Evolutionary conservation across 2,113 vertebrate genomes (phyloP).

Genomic region (Rhynchopsitta pachyrhyncha): DNA sequence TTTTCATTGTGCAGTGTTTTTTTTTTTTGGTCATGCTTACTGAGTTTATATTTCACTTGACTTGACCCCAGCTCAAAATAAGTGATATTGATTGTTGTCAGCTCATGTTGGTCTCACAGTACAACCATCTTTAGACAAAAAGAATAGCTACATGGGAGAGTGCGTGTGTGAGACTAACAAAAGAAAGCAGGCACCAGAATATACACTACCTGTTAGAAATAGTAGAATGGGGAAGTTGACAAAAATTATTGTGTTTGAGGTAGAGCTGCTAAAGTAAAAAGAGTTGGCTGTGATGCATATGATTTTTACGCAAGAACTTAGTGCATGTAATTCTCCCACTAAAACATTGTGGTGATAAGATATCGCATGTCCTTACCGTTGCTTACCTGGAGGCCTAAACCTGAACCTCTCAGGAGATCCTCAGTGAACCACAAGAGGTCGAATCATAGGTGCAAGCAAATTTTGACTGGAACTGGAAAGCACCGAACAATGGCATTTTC

Average conservation of each 20-base stretch:
- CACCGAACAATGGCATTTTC: not conserved
- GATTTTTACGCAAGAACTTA: not conserved
- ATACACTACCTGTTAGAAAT: not conserved
- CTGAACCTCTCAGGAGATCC: not conserved
- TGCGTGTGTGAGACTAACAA: not conserved
- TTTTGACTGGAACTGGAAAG: not conserved
- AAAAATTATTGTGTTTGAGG: not conserved
- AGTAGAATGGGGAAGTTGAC: not conserved
- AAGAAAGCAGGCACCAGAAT: not conserved
- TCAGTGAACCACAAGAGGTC: fast-evolving
- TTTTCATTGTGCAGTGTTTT: not conserved
- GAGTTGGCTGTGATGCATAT: not conserved
- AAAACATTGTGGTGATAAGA: not conserved
- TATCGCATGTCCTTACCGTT: not conserved
- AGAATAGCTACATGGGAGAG: not conserved
- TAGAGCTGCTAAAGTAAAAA: not conserved
- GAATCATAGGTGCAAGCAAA: not conserved
- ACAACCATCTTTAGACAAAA: not conserved
- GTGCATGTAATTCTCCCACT: fast-evolving
- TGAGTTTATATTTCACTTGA: not conserved
- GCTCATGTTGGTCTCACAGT: not conserved
- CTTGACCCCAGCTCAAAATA: not conserved
- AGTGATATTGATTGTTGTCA: not conserved
- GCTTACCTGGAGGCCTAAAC: not conserved
- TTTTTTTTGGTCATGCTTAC: not conserved